phyloP scores from a whole-genome alignment of 2,888 invertebrate genomes.

The Meandrusa payeni region DNA sequence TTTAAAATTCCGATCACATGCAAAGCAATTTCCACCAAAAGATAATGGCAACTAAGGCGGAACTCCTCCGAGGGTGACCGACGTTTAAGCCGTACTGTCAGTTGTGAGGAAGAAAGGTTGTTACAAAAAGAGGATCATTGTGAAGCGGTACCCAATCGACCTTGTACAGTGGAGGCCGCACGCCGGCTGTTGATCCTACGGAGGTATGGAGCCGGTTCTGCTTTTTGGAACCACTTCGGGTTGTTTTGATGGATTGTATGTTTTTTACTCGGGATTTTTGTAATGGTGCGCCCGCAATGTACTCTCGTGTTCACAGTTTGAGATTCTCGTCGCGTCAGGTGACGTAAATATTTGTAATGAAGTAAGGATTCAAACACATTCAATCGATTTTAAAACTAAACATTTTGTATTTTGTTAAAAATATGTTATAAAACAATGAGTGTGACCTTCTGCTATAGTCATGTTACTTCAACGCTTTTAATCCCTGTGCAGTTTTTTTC shows the following conservation, averaged over 20 bases:
- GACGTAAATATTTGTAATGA: too few relatives aligned
- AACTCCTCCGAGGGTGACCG: constrained; percentile 20
- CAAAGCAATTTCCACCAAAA: constrained; percentile 34
- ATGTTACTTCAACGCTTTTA: too few relatives aligned
- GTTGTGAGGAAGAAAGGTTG: constrained; percentile 61
- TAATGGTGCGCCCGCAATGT: constrained; percentile 26
- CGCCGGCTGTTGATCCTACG: constrained; percentile 62
- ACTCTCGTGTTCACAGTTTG: neutral
- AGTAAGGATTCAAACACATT: too few relatives aligned
- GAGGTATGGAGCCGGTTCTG: constrained; percentile 53
- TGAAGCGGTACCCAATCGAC: constrained; percentile 73
- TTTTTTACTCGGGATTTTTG: constrained; percentile 45
- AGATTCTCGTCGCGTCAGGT: neutral
- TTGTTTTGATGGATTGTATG: constrained; percentile 62
- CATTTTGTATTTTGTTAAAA: too few relatives aligned
- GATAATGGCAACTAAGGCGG: constrained; percentile 34
- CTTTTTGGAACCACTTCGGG: constrained; percentile 56
- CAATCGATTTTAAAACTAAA: too few relatives aligned
- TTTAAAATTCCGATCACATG: constrained; percentile 58
- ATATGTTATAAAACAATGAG: too few relatives aligned
- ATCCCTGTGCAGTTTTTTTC: too few relatives aligned
- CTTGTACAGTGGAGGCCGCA: constrained; percentile 77
- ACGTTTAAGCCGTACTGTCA: constrained; percentile 42
- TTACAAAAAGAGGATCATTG: constrained; percentile 62
- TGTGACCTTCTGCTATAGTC: too few relatives aligned